Evolutionary conservation across 2,888 invertebrate genomes (phyloP).

Genomic region (Caenorhabditis sp.): DNA sequence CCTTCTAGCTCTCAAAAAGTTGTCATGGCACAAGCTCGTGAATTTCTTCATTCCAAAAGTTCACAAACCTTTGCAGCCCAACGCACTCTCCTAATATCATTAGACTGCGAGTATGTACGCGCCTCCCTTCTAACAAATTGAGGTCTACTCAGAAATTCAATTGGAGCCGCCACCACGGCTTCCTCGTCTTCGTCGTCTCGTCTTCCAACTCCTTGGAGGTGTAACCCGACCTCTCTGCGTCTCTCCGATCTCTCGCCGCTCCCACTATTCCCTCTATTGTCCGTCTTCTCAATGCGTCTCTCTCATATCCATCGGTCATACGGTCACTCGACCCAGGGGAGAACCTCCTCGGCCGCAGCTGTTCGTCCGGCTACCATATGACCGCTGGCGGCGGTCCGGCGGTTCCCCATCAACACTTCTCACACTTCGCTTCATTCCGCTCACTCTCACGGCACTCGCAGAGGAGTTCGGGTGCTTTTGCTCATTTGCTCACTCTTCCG

Average conservation of each 20-base stretch:
- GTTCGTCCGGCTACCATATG: neutral
- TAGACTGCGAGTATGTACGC: slow-evolving; percentile 12
- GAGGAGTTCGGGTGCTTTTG: too few species aligned
- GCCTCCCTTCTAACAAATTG: slow-evolving; percentile 4
- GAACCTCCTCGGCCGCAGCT: slow-evolving; percentile 1
- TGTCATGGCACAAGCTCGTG: neutral
- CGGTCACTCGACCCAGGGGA: slow-evolving; percentile 15
- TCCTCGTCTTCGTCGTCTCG: neutral
- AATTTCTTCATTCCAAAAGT: neutral
- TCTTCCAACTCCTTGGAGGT: slow-evolving; percentile 29
- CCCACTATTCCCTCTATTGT: neutral
- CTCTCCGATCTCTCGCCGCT: slow-evolving; percentile 8
- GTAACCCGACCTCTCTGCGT: slow-evolving; percentile 18
- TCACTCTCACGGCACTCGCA: too few species aligned
- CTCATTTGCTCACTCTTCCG: too few species aligned
- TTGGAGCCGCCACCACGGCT: slow-evolving; percentile 3
- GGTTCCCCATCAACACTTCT: neutral
- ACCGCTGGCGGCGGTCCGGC: neutral
- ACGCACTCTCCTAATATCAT: slow-evolving; percentile 23
- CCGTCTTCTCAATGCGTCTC: neutral
- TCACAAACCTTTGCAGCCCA: neutral
- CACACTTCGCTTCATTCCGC: neutral
- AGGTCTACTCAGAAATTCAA: slow-evolving; percentile 32
- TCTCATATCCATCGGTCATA: slow-evolving; percentile 17
- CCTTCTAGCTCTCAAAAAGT: too few species aligned